Evolutionary conservation across 1,140 invertebrate species (phyloP).

Genomic region (Lucilia cuprina): DNA sequence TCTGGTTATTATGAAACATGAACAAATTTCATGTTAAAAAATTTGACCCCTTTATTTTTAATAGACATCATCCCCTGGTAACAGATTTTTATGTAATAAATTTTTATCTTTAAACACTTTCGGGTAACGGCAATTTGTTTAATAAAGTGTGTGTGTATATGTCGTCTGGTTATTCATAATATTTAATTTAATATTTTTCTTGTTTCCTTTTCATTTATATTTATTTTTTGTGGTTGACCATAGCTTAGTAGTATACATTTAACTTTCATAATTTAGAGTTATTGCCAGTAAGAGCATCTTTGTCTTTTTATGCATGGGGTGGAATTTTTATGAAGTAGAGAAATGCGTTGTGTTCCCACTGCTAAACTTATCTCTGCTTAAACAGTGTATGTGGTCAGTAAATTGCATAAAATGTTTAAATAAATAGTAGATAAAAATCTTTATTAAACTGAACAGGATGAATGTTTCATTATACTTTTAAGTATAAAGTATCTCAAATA

Average conservation of each 20-base stretch:
- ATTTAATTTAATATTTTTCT: neutral
- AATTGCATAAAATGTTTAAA: neutral
- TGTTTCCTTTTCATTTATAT: too few species aligned
- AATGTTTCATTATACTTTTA: too few species aligned
- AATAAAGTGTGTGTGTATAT: neutral
- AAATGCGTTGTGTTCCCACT: neutral
- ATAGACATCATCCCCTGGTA: neutral
- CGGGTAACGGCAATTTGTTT: neutral
- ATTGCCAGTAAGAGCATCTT: neutral
- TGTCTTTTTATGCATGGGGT: neutral
- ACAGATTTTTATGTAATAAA: neutral
- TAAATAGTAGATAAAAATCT: neutral
- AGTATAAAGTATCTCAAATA: too few species aligned
- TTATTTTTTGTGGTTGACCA: neutral
- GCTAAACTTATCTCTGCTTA: neutral
- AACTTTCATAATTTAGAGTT: neutral
- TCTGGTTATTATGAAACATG: neutral
- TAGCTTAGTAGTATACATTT: neutral
- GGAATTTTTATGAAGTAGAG: neutral
- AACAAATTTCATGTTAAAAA: neutral
- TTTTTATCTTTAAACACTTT: neutral
- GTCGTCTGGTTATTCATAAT: neutral
- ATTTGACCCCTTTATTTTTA: neutral
- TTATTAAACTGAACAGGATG: neutral
- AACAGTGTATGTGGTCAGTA: neutral